A percentile compares a stretch with the other conserved stretches of the same genome.
Conservation (phyloP, 2,888 invertebrate species). For the Drosophila fulvimacula region DNA sequence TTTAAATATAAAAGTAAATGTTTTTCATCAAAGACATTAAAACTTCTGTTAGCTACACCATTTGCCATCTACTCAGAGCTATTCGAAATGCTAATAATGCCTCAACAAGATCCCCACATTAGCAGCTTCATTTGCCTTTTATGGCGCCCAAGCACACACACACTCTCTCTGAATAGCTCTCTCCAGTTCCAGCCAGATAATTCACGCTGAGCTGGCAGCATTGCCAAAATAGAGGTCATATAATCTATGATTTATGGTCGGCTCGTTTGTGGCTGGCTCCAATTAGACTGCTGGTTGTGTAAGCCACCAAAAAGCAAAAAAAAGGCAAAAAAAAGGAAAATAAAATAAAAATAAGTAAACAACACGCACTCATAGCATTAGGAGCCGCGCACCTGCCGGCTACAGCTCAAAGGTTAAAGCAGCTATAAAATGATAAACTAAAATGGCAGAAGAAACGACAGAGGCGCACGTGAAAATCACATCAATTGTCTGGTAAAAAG, state of each 20-base stretch:
- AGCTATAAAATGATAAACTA: conserved; percentile 74
- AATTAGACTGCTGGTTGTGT: conserved; percentile 72
- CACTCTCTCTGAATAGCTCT: neutral
- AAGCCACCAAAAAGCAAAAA: conserved; percentile 51
- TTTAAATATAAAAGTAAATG: no score
- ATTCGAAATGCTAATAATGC: neutral
- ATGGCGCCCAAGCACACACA: neutral
- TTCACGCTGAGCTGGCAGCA: conserved; percentile 22
- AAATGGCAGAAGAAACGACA: conserved; percentile 61
- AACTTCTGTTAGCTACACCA: neutral
- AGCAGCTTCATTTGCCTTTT: conserved; percentile 7
- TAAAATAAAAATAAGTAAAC: conserved; percentile 37
- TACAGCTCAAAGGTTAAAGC: conserved; percentile 67
- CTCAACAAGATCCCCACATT: neutral
- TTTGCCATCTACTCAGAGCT: neutral
- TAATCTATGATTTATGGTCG: conserved; percentile 75
- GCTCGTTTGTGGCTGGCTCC: conserved; percentile 69
- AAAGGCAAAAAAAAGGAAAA: no score
- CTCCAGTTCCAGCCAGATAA: conserved; percentile 28
- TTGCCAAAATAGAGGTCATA: conserved; percentile 29
- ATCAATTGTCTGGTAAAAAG: conserved; percentile 72
- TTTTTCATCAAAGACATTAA: no score
- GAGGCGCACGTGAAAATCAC: conserved; percentile 79
- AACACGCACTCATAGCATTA: conserved; percentile 75
- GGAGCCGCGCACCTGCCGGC: conserved; percentile 28